phyloP scores from a whole-genome alignment of 2,797 vertebrate species.

The Lates japonicus region DNA sequence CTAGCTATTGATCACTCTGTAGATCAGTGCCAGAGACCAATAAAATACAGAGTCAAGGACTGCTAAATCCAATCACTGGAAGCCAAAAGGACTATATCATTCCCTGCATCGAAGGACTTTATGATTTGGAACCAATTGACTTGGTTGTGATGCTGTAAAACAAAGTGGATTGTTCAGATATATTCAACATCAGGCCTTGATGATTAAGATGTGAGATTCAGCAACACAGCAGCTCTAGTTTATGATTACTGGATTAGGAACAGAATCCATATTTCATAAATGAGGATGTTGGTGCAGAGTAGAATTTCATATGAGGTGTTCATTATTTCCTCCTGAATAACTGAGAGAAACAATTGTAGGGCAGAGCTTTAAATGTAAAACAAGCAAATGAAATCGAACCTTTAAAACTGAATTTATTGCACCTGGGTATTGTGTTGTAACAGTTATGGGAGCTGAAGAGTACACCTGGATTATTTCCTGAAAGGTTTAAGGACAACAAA shows the following conservation, averaged over 20 bases:
- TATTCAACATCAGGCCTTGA: slow-evolving; percentile 55
- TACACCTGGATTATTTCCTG: slow-evolving; percentile 6
- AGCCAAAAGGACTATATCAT: slow-evolving; percentile 73
- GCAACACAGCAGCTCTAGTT: slow-evolving; percentile 46
- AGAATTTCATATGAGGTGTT: slow-evolving; percentile 42
- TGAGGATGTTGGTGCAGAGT: not conserved
- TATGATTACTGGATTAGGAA: slow-evolving; percentile 55
- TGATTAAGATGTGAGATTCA: slow-evolving; percentile 64
- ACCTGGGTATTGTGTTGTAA: not conserved
- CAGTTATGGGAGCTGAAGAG: not conserved
- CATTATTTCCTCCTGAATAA: slow-evolving; percentile 41
- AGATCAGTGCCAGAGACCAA: slow-evolving; percentile 72
- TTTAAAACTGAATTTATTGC: slow-evolving; percentile 11
- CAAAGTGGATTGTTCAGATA: slow-evolving; percentile 71
- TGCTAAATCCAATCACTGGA: slow-evolving; percentile 76
- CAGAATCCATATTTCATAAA: slow-evolving; percentile 50
- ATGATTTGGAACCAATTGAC: slow-evolving; percentile 84
- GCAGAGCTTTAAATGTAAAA: slow-evolving; percentile 38
- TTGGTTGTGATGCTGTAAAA: slow-evolving; percentile 73
- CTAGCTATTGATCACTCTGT: slow-evolving; percentile 73
- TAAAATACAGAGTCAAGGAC: slow-evolving; percentile 79
- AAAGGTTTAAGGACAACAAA: slow-evolving; percentile 6
- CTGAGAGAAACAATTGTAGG: slow-evolving; percentile 20
- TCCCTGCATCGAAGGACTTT: slow-evolving; percentile 69
- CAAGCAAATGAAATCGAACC: slow-evolving; percentile 18